phyloP scores from a whole-genome alignment of 2,797 vertebrate species.

The Morus bassanus region DNA sequence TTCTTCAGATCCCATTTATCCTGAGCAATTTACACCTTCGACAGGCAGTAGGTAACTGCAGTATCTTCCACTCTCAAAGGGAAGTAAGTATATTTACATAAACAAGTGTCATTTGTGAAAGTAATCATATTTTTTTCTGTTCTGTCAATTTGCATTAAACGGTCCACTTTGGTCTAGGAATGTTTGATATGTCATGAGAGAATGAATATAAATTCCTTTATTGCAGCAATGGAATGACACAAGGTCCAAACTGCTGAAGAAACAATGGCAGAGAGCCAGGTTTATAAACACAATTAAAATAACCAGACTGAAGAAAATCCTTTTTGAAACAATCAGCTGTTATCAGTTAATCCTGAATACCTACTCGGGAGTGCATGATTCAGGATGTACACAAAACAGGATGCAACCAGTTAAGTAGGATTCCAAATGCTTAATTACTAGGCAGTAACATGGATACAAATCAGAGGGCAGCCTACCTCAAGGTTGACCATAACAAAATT shows the following conservation, averaged over 20 bases:
- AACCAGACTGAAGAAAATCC: neutral
- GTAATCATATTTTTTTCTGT: neutral
- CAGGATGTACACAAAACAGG: neutral
- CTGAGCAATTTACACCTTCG: neutral
- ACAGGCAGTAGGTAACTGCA: neutral
- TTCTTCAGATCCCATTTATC: neutral
- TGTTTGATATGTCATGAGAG: neutral
- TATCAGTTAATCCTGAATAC: neutral
- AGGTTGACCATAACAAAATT: slow-evolving; percentile 99
- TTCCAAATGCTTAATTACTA: neutral
- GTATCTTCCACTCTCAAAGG: neutral
- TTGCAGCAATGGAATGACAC: neutral
- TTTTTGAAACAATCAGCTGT: neutral
- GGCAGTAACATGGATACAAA: neutral
- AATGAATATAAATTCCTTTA: neutral
- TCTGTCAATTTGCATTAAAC: neutral
- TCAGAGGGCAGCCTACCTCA: slow-evolving; percentile 81
- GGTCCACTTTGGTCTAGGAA: neutral
- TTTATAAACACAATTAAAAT: neutral
- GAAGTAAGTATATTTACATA: neutral
- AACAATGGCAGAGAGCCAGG: neutral
- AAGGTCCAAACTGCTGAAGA: neutral
- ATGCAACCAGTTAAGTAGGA: neutral
- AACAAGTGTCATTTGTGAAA: neutral
- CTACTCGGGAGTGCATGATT: neutral